phyloP scores from a whole-genome alignment of 30 jellyfish, hydroid and myxozoan genomes.

The Cassiopea xamachana region DNA sequence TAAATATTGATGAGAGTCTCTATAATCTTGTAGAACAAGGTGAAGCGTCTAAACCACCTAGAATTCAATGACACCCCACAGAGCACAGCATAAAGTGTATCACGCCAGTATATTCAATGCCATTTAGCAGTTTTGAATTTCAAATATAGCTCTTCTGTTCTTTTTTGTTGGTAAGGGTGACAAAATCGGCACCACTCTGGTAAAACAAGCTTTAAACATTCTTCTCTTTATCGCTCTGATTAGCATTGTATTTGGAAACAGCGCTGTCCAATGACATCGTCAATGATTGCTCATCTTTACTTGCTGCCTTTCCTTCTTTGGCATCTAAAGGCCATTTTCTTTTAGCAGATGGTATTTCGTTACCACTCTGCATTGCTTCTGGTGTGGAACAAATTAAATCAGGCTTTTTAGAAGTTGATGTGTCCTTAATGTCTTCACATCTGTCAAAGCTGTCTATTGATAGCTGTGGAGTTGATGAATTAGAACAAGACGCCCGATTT shows the following conservation, averaged over 20 bases:
- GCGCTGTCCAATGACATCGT: background rate
- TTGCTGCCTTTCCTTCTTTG: background rate
- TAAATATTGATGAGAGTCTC: too few relatives aligned
- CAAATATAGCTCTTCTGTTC: slow-evolving; percentile 20
- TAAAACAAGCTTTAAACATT: background rate
- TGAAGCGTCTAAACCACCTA: too few relatives aligned
- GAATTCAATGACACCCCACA: too few relatives aligned
- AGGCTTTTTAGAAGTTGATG: background rate
- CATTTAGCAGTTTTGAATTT: slow-evolving; percentile 11
- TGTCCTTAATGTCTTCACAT: background rate
- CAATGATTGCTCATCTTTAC: background rate
- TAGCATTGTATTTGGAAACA: background rate
- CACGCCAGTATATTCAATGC: background rate
- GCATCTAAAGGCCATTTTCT: background rate
- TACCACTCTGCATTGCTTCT: too few relatives aligned
- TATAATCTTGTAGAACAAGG: too few relatives aligned
- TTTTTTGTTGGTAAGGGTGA: slow-evolving; percentile 15
- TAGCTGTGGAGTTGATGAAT: background rate
- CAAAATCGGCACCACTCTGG: slow-evolving; percentile 1
- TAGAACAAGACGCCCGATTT: slow-evolving; percentile 4
- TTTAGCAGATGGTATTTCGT: background rate
- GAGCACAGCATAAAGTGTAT: too few relatives aligned
- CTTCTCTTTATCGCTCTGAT: background rate
- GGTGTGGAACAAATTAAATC: too few relatives aligned
- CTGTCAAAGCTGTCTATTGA: background rate